Evolutionary conservation across 2,888 invertebrate genomes (phyloP), one percentile per base, ranked within the genome.

Genomic region (Pyrrhosoma nymphula): DNA sequence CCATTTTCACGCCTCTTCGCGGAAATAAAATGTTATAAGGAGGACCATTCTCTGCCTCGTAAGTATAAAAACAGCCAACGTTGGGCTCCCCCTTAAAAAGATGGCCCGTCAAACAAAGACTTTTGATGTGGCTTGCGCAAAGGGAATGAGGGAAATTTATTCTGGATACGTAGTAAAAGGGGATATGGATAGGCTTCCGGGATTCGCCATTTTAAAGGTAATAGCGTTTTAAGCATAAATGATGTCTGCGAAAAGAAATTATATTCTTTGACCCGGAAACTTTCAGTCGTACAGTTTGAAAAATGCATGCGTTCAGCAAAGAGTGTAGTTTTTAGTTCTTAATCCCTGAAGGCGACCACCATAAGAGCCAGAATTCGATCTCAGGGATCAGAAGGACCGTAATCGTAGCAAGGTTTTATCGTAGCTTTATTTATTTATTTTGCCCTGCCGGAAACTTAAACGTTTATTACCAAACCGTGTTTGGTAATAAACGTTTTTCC

Each of bases 51-150:
- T n/a, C 82, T 82, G 30, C 16, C 82, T 14, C 14, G 35, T 6
- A 16, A 35, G 16, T 35, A 82, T 82, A 82, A 82, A 82, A 35
- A 26, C 30, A 82, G 35, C 30, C 35, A 82, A 82, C 82, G 26
- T 69, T n/a, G 69, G 69, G 69, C 10, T 14, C 82, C 16, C 82
- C 35, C 14, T 35, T n/a, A 35, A 35, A 82, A 82, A 35, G 82
- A 82, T 82, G 35, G 82, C 1, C 82, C 82, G 82, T 82, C 82
- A 82, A 82, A 82, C 82, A 82, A 82, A 82, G 35, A n/a, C 82
- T 26, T 26, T 82, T 35, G 82, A 82, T 82, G 82, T 4, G 35
- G 82, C 16, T 10, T 30, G 35, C 26, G 82, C 82, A 35, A 35
- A 35, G 35, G 82, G 16, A 82, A 82, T 82, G 30, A 60, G 35